These are phyloP conservation scores for Phrynocephalus vlangalii DNA, from an alignment of 2,797 vertebrate genomes.

Conservation along the genomic window DNA sequence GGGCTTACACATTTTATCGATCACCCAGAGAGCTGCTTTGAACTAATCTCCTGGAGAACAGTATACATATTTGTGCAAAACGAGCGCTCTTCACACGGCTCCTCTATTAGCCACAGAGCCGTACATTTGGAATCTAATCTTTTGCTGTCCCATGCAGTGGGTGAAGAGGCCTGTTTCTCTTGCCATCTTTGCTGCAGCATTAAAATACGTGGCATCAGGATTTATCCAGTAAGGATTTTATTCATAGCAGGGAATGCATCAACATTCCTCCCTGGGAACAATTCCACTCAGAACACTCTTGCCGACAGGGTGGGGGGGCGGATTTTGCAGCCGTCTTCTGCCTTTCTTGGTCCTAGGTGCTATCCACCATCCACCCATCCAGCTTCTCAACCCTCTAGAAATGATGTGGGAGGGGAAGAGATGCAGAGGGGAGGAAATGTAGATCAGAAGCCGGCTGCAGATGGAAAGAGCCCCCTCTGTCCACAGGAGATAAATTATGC, in stretches of 20 bases:
- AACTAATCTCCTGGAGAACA: neutral
- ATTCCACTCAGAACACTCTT: neutral
- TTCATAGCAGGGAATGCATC: neutral
- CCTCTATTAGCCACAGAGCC: neutral
- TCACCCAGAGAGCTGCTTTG: neutral
- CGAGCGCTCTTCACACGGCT: neutral
- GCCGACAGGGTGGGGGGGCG: neutral
- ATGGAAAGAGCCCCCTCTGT: too few species aligned
- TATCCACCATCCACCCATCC: too few species aligned
- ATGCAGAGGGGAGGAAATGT: neutral
- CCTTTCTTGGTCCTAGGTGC: neutral
- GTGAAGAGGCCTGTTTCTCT: neutral
- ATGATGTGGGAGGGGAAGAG: too few species aligned
- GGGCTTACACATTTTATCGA: neutral
- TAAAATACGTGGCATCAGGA: neutral
- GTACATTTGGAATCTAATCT: neutral
- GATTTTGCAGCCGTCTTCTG: neutral
- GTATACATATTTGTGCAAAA: neutral
- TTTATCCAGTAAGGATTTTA: neutral
- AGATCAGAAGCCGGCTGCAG: neutral
- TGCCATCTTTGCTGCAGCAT: neutral
- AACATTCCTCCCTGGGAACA: neutral
- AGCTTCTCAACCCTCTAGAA: neutral
- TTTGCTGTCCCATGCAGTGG: neutral
- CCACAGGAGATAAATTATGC: too few species aligned